Conservation (phyloP, 2,888 invertebrate species). For the Epistrophe grossulariae region DNA sequence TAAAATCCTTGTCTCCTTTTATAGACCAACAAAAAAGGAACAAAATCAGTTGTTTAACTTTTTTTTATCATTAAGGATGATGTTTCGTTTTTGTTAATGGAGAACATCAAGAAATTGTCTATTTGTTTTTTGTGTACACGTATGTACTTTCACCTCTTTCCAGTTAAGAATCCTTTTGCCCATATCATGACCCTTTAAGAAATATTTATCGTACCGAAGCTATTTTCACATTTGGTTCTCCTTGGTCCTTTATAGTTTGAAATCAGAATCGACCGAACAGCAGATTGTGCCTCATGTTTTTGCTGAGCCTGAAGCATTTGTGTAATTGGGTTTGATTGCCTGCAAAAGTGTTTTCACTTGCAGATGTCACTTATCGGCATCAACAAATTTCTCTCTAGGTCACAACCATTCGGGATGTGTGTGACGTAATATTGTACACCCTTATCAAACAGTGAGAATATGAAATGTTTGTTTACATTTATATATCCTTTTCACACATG, state of each 20-base stretch:
- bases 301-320: constrained; percentile 58
- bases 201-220: neutral
- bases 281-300: constrained; percentile 36
- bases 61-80: constrained; percentile 3
- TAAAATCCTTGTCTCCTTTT: neutral
- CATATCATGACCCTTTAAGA: neutral
- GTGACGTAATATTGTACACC: constrained; percentile 16
- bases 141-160: neutral
- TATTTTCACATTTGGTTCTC: neutral
- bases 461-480: constrained; percentile 31
- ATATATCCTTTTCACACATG: constrained; percentile 1
- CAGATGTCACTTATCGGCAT: constrained; percentile 69
- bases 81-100: constrained; percentile 2
- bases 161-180: neutral
- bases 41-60: neutral
- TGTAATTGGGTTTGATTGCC: constrained; percentile 69
- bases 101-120: neutral
- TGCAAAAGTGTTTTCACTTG: constrained; percentile 70
- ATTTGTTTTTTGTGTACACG: neutral
- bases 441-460: constrained; percentile 17
- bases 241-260: constrained; percentile 7
- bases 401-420: neutral
- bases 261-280: constrained; percentile 18
- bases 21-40: neutral
- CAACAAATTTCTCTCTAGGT: constrained; percentile 22